Conservation (phyloP, 2,113 vertebrate genomes). For the Condylura cristata region DNA sequence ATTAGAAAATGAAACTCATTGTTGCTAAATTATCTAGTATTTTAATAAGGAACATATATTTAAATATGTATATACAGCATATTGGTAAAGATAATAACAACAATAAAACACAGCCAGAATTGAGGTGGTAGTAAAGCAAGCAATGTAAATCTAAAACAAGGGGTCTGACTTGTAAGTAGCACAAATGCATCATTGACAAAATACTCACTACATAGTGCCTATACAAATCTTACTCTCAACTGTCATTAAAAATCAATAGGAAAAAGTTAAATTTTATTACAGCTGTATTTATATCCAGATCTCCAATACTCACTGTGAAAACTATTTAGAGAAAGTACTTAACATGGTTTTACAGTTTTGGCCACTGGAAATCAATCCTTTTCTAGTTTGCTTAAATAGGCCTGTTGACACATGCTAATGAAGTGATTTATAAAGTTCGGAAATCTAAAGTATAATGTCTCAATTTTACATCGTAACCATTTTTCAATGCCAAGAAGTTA, state of each 20-base stretch:
- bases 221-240: constrained; percentile 15
- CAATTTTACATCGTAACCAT: not conserved
- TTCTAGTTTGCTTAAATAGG: not conserved
- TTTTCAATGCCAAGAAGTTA: not conserved
- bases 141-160: constrained; percentile 35
- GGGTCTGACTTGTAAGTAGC: not conserved
- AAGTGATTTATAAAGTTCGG: constrained; percentile 21
- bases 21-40: not conserved
- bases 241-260: constrained; percentile 32
- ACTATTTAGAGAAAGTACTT: not conserved
- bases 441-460: not conserved
- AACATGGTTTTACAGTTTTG: not conserved
- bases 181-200: not conserved
- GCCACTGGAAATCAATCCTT: not conserved
- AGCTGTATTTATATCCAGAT: not conserved
- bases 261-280: constrained; percentile 55
- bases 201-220: not conserved
- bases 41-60: not conserved
- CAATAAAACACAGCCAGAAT: constrained; percentile 21
- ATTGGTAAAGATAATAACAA: not conserved
- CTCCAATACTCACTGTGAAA: not conserved
- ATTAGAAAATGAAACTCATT: not conserved
- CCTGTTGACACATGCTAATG: not conserved
- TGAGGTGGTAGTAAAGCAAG: not conserved
- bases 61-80: not conserved